Evolutionary conservation across 2,797 vertebrate genomes (phyloP).

Genomic region (Danio albolineatus): DNA sequence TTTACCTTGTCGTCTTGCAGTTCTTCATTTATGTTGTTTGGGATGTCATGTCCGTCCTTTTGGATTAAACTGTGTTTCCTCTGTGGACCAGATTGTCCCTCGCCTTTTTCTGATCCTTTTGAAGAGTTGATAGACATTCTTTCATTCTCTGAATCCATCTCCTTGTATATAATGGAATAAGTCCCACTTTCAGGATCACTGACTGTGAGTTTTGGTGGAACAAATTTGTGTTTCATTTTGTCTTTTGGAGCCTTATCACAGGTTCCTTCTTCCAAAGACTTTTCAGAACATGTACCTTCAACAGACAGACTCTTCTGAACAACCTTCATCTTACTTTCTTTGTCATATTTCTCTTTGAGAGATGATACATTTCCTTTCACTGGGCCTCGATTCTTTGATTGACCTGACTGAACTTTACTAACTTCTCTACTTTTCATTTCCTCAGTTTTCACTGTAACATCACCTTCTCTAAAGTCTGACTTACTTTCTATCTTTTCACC

Average conservation of each 20-base stretch:
- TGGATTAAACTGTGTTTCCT: background rate
- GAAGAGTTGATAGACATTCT: background rate
- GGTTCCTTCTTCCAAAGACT: background rate
- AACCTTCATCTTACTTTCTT: conserved; percentile 13
- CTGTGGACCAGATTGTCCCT: background rate
- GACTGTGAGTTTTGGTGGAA: conserved; percentile 21
- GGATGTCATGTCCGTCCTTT: background rate
- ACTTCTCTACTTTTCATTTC: conserved; percentile 21
- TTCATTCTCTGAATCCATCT: background rate
- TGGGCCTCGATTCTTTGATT: conserved; percentile 38
- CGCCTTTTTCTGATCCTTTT: background rate
- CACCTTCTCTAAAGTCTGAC: conserved; percentile 18
- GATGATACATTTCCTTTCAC: conserved; percentile 36
- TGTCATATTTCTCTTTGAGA: conserved; percentile 47
- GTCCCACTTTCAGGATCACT: background rate
- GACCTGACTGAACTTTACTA: background rate
- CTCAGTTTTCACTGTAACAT: conserved; percentile 11
- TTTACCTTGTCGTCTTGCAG: background rate
- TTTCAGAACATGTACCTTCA: conserved; percentile 1
- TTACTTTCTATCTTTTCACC: conserved; percentile 33
- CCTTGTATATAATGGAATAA: background rate
- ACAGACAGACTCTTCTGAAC: conserved; percentile 15
- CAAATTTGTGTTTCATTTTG: background rate
- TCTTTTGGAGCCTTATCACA: background rate
- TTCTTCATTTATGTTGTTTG: conserved; percentile 6